Conservation (phyloP, 64 coral and sea anemone species). For the Stichodactyla helianthus region DNA sequence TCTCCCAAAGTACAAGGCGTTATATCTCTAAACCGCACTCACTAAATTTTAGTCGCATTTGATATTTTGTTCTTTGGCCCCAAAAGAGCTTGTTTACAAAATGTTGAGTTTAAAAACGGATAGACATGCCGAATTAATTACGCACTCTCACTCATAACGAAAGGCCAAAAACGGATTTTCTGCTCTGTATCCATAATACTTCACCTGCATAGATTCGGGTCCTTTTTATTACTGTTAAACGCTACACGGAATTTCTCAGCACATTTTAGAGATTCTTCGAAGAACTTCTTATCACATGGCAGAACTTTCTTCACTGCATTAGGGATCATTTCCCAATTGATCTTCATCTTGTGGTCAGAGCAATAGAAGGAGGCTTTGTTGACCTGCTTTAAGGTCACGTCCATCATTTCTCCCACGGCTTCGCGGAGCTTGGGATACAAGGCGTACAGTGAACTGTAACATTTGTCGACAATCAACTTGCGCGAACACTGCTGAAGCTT, state of each 20-base stretch:
- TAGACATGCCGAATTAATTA: no score
- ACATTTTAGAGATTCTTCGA: conserved; percentile 5
- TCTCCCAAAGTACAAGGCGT: no score
- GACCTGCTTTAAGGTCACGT: conserved; percentile 24
- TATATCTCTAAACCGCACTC: no score
- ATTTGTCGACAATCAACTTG: neutral
- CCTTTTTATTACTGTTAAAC: conserved; percentile 1
- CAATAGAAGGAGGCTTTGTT: conserved; percentile 16
- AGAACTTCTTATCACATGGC: neutral
- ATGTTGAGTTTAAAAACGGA: no score
- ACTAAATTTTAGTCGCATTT: no score
- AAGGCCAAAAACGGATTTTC: neutral
- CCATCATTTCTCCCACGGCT: conserved; percentile 10
- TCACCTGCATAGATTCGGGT: conserved; percentile 20
- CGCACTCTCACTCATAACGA: no score
- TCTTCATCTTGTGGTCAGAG: conserved; percentile 13
- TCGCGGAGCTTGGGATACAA: conserved; percentile 15
- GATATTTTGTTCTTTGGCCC: no score
- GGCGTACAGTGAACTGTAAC: conserved; percentile 14
- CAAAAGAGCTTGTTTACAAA: no score
- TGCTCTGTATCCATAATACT: neutral
- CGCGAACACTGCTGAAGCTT: conserved; percentile 10
- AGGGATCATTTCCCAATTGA: conserved; percentile 12
- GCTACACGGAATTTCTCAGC: neutral
- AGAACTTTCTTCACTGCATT: neutral